These are phyloP conservation scores for Tethya wilhelma DNA, from an alignment of 37 sponge, comb jelly and placozoan species.

Conservation along the genomic window DNA sequence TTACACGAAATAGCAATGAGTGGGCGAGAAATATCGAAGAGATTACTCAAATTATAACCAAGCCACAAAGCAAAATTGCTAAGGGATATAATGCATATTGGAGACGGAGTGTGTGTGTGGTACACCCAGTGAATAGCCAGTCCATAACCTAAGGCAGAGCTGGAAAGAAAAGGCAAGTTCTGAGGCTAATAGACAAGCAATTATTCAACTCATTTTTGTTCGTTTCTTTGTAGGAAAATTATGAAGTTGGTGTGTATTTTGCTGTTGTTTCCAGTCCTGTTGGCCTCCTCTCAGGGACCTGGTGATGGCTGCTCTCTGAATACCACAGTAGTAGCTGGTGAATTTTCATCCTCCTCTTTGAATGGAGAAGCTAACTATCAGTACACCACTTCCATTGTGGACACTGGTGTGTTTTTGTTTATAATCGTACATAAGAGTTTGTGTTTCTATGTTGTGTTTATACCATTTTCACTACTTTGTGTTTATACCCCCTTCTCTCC, in stretches of 20 bases:
- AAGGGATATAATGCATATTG: no score
- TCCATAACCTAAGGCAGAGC: no score
- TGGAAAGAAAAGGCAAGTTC: no score
- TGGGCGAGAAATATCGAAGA: no score
- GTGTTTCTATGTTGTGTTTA: not conserved
- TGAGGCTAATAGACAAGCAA: not conserved
- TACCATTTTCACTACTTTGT: no score
- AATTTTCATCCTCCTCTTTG: not conserved
- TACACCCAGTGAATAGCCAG: no score
- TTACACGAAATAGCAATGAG: no score
- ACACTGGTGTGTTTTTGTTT: conserved; percentile 23
- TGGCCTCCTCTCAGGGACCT: conserved; percentile 22
- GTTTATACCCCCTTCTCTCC: not conserved
- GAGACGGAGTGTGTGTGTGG: no score
- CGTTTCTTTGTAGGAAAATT: not conserved
- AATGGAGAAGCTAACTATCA: not conserved
- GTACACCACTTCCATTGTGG: conserved; percentile 53
- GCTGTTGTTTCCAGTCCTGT: conserved; percentile 24
- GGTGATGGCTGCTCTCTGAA: conserved; percentile 41
- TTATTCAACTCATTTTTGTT: not conserved
- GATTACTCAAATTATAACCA: no score
- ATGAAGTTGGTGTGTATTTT: conserved; percentile 9
- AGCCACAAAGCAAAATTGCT: no score
- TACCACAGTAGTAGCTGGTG: conserved; percentile 35
- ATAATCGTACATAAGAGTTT: not conserved